These are phyloP conservation scores for Noctua fimbriata DNA, from an alignment of 2,888 invertebrate genomes.

Conservation along the genomic window DNA sequence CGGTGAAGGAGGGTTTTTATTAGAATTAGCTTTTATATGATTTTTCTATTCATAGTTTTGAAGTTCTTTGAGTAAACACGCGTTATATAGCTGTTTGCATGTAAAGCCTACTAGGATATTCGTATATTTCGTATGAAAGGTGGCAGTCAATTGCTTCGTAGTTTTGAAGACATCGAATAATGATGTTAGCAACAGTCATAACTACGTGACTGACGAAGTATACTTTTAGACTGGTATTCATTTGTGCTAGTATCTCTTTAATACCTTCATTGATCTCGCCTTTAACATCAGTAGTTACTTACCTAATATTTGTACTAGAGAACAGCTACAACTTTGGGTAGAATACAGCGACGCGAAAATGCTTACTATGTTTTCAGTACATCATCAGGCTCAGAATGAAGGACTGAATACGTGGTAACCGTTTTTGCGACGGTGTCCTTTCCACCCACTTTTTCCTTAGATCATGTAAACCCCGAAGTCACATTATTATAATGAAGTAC, in stretches of 20 bases:
- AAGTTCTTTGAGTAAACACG: background rate
- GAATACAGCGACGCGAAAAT: too few relatives aligned
- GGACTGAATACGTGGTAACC: too few relatives aligned
- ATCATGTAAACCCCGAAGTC: background rate
- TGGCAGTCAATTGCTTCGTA: background rate
- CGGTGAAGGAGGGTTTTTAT: slow-evolving; percentile 32
- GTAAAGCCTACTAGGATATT: background rate
- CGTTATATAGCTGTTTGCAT: background rate
- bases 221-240: background rate
- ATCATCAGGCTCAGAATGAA: too few relatives aligned
- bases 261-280: background rate
- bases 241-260: background rate
- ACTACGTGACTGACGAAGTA: background rate
- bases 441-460: background rate
- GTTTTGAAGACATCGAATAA: background rate
- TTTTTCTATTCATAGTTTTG: background rate
- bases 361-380: too few relatives aligned
- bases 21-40: slow-evolving; percentile 19
- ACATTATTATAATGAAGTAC: slow-evolving; percentile 1
- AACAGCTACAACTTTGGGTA: background rate
- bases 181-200: background rate
- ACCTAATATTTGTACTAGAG: background rate
- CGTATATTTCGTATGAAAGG: background rate
- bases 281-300: too few relatives aligned
- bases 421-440: too few relatives aligned